Conservation (phyloP, 1,140 invertebrate genomes). For the Ylistrum balloti region DNA sequence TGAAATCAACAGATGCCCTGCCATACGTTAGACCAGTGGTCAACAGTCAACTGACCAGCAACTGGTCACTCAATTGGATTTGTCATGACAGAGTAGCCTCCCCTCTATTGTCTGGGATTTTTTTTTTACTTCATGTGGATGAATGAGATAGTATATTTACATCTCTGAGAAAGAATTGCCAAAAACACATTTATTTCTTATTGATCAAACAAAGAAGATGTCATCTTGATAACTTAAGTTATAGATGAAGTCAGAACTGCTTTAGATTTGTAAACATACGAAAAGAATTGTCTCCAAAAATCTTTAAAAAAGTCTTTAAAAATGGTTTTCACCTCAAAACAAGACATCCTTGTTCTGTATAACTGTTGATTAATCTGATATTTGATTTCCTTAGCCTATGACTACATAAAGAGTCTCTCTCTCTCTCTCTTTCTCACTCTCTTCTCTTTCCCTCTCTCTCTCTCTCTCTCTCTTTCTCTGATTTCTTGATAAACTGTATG, state of each 20-base stretch:
- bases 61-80: not conserved
- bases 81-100: slow-evolving; percentile 20
- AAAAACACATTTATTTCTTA: not conserved
- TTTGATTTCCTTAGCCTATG: no score
- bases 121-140: not conserved
- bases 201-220: not conserved
- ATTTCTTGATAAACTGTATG: not conserved
- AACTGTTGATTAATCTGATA: no score
- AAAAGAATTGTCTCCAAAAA: no score
- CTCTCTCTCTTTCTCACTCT: no score
- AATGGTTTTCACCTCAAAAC: no score
- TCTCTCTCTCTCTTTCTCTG: not conserved
- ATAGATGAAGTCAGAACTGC: not conserved
- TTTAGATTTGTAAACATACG: no score
- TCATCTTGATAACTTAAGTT: not conserved
- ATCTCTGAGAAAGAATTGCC: not conserved
- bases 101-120: not conserved
- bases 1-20: no score
- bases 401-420: no score
- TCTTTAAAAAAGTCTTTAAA: no score
- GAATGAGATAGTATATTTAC: not conserved
- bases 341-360: no score
- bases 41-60: not conserved
- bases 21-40: no score
- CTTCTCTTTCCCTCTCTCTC: no score